Evolutionary conservation across 2,888 invertebrate species (phyloP).

Genomic region (Netelia melanura): DNA sequence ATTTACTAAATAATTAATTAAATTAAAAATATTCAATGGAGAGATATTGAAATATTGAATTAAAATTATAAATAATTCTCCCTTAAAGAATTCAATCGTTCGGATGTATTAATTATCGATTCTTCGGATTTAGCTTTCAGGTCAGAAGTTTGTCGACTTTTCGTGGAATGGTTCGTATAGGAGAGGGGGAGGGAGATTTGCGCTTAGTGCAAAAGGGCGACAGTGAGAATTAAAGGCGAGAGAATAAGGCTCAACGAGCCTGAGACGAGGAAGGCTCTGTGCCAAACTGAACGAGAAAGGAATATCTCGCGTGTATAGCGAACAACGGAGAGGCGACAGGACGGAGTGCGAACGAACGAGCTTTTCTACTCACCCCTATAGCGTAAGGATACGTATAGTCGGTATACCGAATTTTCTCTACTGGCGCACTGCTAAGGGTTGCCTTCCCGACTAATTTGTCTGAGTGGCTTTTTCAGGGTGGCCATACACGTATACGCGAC

Average conservation of each 20-base stretch:
- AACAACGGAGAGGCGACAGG: slow-evolving; percentile 54
- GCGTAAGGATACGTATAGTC: slow-evolving; percentile 12
- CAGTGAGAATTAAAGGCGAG: slow-evolving; percentile 71
- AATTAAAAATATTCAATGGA: no score
- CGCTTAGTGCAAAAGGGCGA: slow-evolving; percentile 34
- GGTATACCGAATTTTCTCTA: slow-evolving; percentile 49
- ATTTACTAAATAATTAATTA: no score
- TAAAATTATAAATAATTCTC: no score
- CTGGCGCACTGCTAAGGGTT: slow-evolving; percentile 47
- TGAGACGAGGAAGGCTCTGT: slow-evolving; percentile 31
- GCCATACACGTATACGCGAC: slow-evolving; percentile 30
- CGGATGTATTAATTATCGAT: no score
- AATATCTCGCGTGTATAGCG: slow-evolving; percentile 54
- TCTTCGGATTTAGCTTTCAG: neutral
- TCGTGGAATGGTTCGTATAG: slow-evolving; percentile 12
- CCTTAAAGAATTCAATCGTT: no score
- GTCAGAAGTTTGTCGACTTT: neutral
- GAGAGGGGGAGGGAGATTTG: neutral
- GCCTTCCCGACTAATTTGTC: slow-evolving; percentile 81
- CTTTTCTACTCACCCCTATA: slow-evolving; percentile 34
- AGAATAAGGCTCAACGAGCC: slow-evolving; percentile 61
- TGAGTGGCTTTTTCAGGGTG: slow-evolving; percentile 83
- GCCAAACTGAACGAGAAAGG: slow-evolving; percentile 62
- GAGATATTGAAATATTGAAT: no score
- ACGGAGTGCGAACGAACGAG: slow-evolving; percentile 61